Percentiles rank a stretch among this genome's conserved stretches.
Evolutionary conservation across 2,888 invertebrate genomes (phyloP).

Genomic region (Drosophila tripunctata): DNA sequence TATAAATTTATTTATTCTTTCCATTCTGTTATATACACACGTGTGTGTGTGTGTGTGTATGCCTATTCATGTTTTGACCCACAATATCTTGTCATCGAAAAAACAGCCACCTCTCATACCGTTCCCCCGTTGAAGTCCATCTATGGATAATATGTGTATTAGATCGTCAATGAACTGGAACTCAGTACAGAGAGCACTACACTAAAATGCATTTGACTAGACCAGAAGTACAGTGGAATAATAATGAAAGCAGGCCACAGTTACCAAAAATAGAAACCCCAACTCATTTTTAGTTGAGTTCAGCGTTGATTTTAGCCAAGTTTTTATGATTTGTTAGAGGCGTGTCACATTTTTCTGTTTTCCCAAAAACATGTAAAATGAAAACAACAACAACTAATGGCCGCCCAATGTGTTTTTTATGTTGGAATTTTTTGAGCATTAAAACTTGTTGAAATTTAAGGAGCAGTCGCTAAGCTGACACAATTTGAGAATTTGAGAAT

Average conservation of each 20-base stretch:
- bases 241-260: conserved; percentile 50
- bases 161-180: conserved; percentile 64
- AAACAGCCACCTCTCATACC: conserved; percentile 18
- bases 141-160: conserved; percentile 44
- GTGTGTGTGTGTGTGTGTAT: conserved; percentile 11
- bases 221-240: conserved; percentile 16
- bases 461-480: conserved; percentile 32
- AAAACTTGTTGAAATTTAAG: conserved; percentile 45
- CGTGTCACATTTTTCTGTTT: conserved; percentile 36
- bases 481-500: conserved; percentile 2
- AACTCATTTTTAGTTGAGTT: conserved; percentile 20
- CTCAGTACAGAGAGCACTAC: conserved; percentile 22
- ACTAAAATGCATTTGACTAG: conserved; percentile 21
- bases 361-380: conserved; percentile 18
- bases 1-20: conserved; percentile 17
- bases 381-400: conserved; percentile 9
- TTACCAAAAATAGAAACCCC: conserved; percentile 57
- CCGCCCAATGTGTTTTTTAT: conserved; percentile 15
- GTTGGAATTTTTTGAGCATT: conserved; percentile 11
- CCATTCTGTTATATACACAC: conserved; percentile 1
- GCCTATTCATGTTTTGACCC: conserved; percentile 53
- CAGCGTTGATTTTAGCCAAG: conserved; percentile 14
- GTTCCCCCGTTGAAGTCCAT: not conserved
- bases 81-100: conserved; percentile 61
- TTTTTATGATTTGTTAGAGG: conserved; percentile 28